Base-by-base conservation (phyloP, 2,113 vertebrate genomes). In the Bungarus multicinctus region DNA sequence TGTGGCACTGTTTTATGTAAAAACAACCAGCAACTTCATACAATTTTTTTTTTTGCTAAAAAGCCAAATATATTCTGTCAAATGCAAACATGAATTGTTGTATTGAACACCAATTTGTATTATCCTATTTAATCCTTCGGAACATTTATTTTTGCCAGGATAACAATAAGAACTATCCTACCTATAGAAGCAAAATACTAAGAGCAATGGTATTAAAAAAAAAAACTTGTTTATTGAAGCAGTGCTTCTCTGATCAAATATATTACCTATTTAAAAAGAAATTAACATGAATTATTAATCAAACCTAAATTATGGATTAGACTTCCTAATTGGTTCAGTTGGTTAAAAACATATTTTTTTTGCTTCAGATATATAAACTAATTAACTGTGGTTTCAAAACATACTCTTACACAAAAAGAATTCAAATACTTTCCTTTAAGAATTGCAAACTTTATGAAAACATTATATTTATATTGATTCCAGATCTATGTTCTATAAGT, bases 1-100 rank as follows among this genome's bases (percentile, higher is more conserved):
- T 91, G 97, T 97, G 97, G 97, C 97, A 94, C 97, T 97, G 96
- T 97, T 91, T 96, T 95, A 97, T 94, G 43, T 5, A 74, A 97
- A 97, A 93, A 1, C n/a, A 93, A n/a, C 39, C 54, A 88, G 87
- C 0, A 2, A 2, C 0, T 54, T 93, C 3, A 0, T 16, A 60
- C 74, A 45, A n/a, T n/a, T n/a, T n/a, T 9, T 55, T 87, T 2
- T 14, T 4, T 74, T 30, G 93, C 74, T 85, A 22, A 87, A 91
- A 88, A 86, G 5, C 0, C 27, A 60, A 1, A 2, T 93, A 90
- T 3, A 47, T 47, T 6, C 0, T 18, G 57, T n/a, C 93, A 85
- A 85, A 0, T n/a, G 50, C n/a, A 54, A 69, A 89, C 8, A 14
- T n/a, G 14, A 11, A 69, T 50, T 20, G 60, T 90, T 91, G 74